phyloP scores from a whole-genome alignment of 1,140 invertebrate genomes.

The Drosophila aff. region DNA sequence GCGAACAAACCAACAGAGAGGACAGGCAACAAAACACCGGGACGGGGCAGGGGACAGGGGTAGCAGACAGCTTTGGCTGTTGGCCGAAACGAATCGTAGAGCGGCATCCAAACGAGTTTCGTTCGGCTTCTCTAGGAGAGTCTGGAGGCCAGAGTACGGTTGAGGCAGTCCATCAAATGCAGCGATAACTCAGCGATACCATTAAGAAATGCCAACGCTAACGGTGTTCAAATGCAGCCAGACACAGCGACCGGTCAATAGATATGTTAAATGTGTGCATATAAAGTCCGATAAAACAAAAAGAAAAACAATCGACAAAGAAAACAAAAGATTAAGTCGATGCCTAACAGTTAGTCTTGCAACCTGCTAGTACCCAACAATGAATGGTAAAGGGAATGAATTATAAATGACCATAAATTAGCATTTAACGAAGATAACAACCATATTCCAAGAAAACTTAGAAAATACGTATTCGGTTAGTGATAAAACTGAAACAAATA shows the following conservation, averaged over 20 bases:
- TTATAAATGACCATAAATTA: not conserved
- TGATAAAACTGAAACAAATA: not conserved
- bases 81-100: constrained; percentile 62
- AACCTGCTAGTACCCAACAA: constrained; percentile 30
- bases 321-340: constrained; percentile 27
- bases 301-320: constrained; percentile 51
- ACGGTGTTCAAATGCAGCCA: constrained; percentile 72
- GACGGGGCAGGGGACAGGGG: not conserved
- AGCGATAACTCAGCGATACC: constrained; percentile 47
- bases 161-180: constrained; percentile 64
- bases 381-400: constrained; percentile 52
- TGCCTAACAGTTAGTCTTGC: constrained; percentile 21
- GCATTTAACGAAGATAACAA: not conserved
- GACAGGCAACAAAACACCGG: constrained; percentile 6
- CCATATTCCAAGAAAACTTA: not conserved
- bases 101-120: constrained; percentile 65
- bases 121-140: constrained; percentile 29
- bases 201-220: constrained; percentile 71
- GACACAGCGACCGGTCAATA: constrained; percentile 41
- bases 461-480: not conserved
- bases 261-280: constrained; percentile 37
- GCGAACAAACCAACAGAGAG: constrained; percentile 19
- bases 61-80: constrained; percentile 36
- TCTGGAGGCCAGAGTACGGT: not conserved
- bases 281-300: constrained; percentile 53